Evolutionary conservation across 2,888 invertebrate species (phyloP), one percentile per base, ranked within the genome.

Genomic region (Syritta pipiens): DNA sequence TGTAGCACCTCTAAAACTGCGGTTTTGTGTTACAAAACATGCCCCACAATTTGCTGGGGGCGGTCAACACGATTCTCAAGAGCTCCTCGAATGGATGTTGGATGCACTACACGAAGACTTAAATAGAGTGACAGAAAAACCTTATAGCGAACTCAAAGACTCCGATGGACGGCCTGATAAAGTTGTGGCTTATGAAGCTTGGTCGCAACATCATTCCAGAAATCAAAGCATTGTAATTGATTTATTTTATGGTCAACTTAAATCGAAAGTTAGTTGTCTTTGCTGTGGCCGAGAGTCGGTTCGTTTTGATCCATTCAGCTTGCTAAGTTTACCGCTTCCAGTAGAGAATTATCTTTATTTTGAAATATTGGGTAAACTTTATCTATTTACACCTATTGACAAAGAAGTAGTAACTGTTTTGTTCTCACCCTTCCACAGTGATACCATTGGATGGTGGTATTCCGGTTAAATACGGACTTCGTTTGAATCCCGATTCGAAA

Each of bases 41-140:
- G 96, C 96, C 62, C 95, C 96, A 28, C 92, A 94, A 83, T 94
- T 97, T 87, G 93, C 93, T 82, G 96, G 96, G 77, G 96, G 96
- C 83, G 96, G 96, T 7, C 97, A 97, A 89, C 97, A 97, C 89
- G 97, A 97, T 90, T 96, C 96, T 57, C 97, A 96, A 83, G 97
- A 97, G 90, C 90, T 97, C 82, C 91, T 97, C 26, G 96, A 96
- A 55, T 97, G 97, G 93, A 90, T 97, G 82, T 90, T 97, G 84
- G 97, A 97, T 90, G 94, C 96, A 51, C 91, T 97, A 82, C 97
- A 97, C 89, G 97, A 97, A 90, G 97, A 97, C 89, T 91, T 97
- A 81, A 97, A 97, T 90, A 90, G 96, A 7, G 95, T 95, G 0
- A 91, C 91, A 82, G 89, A 89, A 53, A 93, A 93, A 84, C 93